Percentiles rank a stretch among this genome's conserved stretches.
phyloP scores from a whole-genome alignment of 1,140 invertebrate genomes.

The Drosophila nannoptera region DNA sequence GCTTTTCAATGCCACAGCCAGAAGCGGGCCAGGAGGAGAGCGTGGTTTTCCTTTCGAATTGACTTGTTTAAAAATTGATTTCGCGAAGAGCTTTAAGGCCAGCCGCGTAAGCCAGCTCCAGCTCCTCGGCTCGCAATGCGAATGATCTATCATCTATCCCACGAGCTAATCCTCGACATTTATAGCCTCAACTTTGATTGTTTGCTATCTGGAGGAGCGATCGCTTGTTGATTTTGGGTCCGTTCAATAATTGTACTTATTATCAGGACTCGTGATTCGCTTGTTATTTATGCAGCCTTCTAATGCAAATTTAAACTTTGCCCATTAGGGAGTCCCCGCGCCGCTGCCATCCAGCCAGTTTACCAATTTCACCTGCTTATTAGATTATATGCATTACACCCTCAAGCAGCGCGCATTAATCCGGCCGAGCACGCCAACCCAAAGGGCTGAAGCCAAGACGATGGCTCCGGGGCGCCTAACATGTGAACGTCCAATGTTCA shows the following conservation, averaged over 20 bases:
- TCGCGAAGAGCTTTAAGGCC: slow-evolving; percentile 27
- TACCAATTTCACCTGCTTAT: slow-evolving; percentile 63
- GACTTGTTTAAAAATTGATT: slow-evolving; percentile 31
- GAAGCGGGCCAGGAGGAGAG: slow-evolving; percentile 11
- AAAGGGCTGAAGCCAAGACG: slow-evolving; percentile 9
- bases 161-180: background rate
- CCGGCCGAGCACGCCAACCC: slow-evolving; percentile 45
- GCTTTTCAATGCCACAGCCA: slow-evolving; percentile 46
- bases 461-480: slow-evolving; percentile 47
- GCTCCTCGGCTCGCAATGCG: too few relatives aligned
- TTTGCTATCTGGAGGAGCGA: slow-evolving; percentile 17
- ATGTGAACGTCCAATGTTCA: slow-evolving; percentile 73
- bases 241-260: slow-evolving; percentile 26
- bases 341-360: slow-evolving; percentile 32
- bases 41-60: slow-evolving; percentile 11
- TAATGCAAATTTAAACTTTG: slow-evolving; percentile 66
- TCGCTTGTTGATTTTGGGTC: slow-evolving; percentile 43
- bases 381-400: slow-evolving; percentile 75
- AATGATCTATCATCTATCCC: too few relatives aligned
- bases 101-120: too few relatives aligned
- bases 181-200: background rate
- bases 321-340: slow-evolving; percentile 30
- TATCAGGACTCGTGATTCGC: slow-evolving; percentile 35
- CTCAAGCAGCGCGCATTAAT: slow-evolving; percentile 65
- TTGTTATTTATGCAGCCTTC: slow-evolving; percentile 60